A percentile compares a stretch with the other conserved stretches of the same genome.
Conservation (phyloP, 1,140 invertebrate species). For the Akabosia matsudoensis region DNA sequence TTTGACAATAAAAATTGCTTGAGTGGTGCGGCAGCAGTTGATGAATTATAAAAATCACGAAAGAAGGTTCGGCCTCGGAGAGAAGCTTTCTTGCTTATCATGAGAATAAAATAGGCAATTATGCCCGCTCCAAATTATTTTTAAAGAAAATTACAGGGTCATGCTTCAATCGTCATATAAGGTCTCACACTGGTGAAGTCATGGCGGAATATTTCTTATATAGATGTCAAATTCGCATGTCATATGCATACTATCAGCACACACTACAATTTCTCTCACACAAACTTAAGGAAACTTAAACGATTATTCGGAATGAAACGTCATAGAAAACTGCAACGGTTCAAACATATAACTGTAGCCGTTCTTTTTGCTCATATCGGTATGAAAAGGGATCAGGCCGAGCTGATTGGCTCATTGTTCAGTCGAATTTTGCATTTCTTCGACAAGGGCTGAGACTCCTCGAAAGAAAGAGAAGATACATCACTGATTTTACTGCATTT, state of each 20-base stretch:
- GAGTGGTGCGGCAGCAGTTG: not conserved
- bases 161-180: not conserved
- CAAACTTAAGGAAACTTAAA: no score
- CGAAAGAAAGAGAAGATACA: not conserved
- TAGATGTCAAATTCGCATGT: not conserved
- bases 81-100: not conserved
- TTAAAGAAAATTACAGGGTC: not conserved
- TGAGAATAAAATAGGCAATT: not conserved
- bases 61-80: not conserved
- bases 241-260: no score
- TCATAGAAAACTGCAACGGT: no score
- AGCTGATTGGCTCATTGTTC: no score
- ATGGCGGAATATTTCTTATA: not conserved
- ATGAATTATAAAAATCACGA: not conserved
- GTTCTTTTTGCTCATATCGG: no score
- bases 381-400: no score
- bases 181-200: no score
- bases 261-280: no score
- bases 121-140: slow-evolving; percentile 4
- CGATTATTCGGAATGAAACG: no score
- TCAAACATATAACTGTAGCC: no score
- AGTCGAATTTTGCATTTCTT: no score
- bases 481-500: not conserved
- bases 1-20: not conserved
- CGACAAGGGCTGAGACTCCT: no score